Conservation (phyloP, 2,888 invertebrate species). For the Macropis europaea region DNA sequence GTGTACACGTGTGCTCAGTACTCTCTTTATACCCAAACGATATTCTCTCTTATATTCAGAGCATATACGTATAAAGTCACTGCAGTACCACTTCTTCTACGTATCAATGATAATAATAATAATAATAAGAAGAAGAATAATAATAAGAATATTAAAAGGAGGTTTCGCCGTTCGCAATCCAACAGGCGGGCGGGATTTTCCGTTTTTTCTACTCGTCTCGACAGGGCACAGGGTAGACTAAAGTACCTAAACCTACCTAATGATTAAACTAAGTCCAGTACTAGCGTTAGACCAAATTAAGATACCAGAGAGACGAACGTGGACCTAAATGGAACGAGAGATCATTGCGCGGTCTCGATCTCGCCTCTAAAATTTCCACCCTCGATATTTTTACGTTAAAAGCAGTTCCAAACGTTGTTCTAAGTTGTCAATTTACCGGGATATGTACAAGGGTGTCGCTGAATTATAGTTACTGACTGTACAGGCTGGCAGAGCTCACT, state of each 20-base stretch:
- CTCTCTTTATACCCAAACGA: conserved; percentile 15
- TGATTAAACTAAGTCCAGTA: conserved; percentile 66
- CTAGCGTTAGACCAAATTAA: conserved; percentile 67
- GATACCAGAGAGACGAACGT: conserved; percentile 68
- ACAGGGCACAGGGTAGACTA: conserved; percentile 70
- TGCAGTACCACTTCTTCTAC: conserved; percentile 58
- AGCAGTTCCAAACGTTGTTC: no score
- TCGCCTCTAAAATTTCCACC: neutral
- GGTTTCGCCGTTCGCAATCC: conserved; percentile 69
- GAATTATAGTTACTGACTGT: no score
- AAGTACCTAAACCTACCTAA: conserved; percentile 73
- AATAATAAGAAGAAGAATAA: conserved; percentile 36
- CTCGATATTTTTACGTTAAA: neutral
- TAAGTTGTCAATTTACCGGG: no score
- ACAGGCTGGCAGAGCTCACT: no score
- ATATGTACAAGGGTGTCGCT: no score
- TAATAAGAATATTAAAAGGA: conserved; percentile 63
- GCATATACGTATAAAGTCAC: conserved; percentile 38
- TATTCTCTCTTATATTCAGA: conserved; percentile 2
- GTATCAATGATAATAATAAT: conserved; percentile 40
- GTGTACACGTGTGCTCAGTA: conserved; percentile 41
- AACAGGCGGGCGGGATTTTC: conserved; percentile 70
- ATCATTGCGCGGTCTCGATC: conserved; percentile 28
- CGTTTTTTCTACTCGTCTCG: conserved; percentile 73
- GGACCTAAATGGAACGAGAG: conserved; percentile 66